Evolutionary conservation across 2,888 invertebrate genomes (phyloP).

Genomic region (Leucoptera coffeella): DNA sequence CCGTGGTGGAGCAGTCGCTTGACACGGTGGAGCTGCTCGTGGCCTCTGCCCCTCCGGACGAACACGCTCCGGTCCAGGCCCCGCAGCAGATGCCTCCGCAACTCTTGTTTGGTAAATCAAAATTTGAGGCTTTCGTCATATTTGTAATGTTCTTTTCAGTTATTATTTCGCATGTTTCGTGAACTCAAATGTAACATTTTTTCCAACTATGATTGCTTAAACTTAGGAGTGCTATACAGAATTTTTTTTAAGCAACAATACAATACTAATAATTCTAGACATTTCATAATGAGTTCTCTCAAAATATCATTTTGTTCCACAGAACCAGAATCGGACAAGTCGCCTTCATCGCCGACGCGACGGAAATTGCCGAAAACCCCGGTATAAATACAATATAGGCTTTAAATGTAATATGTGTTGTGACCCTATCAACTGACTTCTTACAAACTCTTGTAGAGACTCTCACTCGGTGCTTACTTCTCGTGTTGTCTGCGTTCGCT

Average conservation of each 20-base stretch:
- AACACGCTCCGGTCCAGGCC: slow-evolving; percentile 37
- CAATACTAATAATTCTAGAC: too few species aligned
- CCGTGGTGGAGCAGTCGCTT: slow-evolving; percentile 81
- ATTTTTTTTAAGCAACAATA: too few species aligned
- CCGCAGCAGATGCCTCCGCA: slow-evolving; percentile 26
- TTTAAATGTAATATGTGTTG: slow-evolving; percentile 53
- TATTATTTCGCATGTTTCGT: too few species aligned
- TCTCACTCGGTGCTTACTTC: slow-evolving; percentile 48
- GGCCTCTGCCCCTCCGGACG: slow-evolving; percentile 76
- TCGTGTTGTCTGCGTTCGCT: too few species aligned
- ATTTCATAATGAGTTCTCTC: too few species aligned
- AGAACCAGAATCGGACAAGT: slow-evolving; percentile 83
- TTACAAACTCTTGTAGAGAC: slow-evolving; percentile 42
- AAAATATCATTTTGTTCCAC: slow-evolving; percentile 47
- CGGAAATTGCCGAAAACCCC: slow-evolving; percentile 95
- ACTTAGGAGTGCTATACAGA: too few species aligned
- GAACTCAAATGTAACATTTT: too few species aligned
- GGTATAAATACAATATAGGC: slow-evolving; percentile 76
- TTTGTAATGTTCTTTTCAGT: too few species aligned
- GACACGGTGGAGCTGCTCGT: slow-evolving; percentile 83
- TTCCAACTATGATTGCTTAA: too few species aligned
- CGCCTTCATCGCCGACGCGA: slow-evolving; percentile 83
- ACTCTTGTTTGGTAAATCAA: slow-evolving; percentile 51
- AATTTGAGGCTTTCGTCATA: too few species aligned
- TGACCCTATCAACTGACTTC: slow-evolving; percentile 28